A percentile compares a stretch with the other conserved stretches of the same genome.
phyloP scores from a whole-genome alignment of 2,888 invertebrate genomes.

The Yponomeuta evonymella region DNA sequence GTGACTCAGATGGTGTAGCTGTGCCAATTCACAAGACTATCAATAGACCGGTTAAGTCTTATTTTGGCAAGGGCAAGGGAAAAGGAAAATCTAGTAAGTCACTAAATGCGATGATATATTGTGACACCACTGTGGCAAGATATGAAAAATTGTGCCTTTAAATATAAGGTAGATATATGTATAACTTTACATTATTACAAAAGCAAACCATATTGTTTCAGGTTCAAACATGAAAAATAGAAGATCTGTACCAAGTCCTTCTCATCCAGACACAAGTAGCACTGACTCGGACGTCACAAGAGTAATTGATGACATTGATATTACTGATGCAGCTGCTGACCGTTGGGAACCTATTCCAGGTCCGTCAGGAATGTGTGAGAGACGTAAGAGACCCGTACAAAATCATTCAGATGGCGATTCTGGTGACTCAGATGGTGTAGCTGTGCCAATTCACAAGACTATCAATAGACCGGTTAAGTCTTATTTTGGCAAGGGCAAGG shows the following conservation, averaged over 20 bases:
- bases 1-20: conserved; percentile 7
- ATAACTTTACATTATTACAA: too few species aligned
- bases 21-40: conserved; percentile 12
- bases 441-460: conserved; percentile 12
- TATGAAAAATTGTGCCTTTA: conserved; percentile 4
- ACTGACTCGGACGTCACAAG: neutral
- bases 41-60: conserved; percentile 12
- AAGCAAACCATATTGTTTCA: too few species aligned
- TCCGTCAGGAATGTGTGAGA: conserved; percentile 8
- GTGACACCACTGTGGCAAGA: conserved; percentile 11
- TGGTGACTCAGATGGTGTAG: conserved; percentile 6
- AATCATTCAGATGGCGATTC: conserved; percentile 5
- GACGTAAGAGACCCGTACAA: conserved; percentile 9
- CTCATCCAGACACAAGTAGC: neutral
- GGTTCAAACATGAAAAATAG: too few species aligned
- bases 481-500: conserved; percentile 12
- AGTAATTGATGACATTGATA: neutral
- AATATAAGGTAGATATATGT: neutral
- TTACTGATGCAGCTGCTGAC: neutral
- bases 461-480: conserved; percentile 11
- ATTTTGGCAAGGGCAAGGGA: conserved; percentile 12
- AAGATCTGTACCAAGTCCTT: conserved; percentile 1
- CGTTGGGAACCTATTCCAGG: conserved; percentile 2
- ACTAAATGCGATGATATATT: conserved; percentile 4
- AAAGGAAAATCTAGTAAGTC: conserved; percentile 5